Percentiles rank a stretch among this genome's conserved stretches.
phyloP scores from a whole-genome alignment of 2,113 vertebrate species.

The Empidonax traillii region DNA sequence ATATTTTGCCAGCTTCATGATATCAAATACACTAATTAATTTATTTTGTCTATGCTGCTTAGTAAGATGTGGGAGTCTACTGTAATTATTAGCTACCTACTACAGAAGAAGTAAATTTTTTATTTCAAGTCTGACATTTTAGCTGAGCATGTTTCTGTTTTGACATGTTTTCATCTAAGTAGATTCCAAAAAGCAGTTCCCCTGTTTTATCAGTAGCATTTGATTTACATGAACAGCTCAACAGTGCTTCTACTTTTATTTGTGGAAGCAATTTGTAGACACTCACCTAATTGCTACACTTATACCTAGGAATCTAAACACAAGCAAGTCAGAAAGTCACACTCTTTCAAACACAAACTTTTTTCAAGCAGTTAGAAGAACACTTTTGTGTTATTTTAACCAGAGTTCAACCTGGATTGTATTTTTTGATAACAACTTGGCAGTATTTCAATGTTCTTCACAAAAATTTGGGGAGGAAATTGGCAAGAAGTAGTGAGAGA shows the following conservation, averaged over 20 bases:
- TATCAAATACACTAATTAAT: background rate
- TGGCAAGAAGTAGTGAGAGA: background rate
- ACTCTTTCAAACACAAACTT: background rate
- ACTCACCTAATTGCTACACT: background rate
- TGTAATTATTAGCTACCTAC: background rate
- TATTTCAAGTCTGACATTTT: background rate
- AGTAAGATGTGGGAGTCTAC: background rate
- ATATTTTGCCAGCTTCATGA: background rate
- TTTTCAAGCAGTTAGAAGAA: background rate
- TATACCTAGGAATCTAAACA: background rate
- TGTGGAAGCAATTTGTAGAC: background rate
- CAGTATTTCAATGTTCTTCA: background rate
- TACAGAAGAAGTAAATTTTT: background rate
- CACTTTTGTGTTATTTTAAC: background rate
- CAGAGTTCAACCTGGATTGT: background rate
- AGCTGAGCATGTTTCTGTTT: background rate
- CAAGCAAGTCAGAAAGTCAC: background rate
- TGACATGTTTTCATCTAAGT: background rate
- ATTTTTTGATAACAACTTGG: background rate
- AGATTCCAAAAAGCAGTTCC: background rate
- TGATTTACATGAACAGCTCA: background rate
- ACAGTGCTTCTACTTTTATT: background rate
- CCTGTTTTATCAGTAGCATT: background rate
- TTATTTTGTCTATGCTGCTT: background rate
- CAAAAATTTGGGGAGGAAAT: background rate